Conservation (phyloP, 1,140 invertebrate species). For the Apis cerana region DNA sequence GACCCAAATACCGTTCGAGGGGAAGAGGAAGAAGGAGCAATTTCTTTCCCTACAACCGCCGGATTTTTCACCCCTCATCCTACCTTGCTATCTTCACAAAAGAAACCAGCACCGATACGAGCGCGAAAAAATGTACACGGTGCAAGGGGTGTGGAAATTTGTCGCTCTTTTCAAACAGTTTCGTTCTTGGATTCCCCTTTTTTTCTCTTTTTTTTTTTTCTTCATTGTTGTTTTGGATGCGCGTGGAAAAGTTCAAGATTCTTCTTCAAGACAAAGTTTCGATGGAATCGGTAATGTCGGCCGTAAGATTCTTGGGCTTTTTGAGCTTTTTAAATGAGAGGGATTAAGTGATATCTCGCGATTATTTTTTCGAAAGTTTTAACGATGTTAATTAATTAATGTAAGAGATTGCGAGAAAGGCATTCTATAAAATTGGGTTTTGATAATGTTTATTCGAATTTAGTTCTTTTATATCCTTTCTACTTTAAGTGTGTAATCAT, state of each 20-base stretch:
- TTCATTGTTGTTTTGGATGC: neutral
- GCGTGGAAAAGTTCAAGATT: neutral
- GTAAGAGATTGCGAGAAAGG: too few relatives aligned
- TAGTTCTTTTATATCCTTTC: too few relatives aligned
- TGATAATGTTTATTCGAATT: too few relatives aligned
- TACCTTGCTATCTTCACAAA: neutral
- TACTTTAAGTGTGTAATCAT: too few relatives aligned
- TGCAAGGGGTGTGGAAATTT: neutral
- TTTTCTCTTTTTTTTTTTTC: neutral
- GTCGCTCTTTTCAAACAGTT: neutral
- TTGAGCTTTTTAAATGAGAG: too few relatives aligned
- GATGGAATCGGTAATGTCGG: too few relatives aligned
- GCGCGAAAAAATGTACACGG: neutral
- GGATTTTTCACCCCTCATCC: neutral
- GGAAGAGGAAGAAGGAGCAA: conserved; percentile 9
- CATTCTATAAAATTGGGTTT: too few relatives aligned
- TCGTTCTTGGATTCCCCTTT: neutral
- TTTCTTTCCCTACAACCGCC: conserved; percentile 9
- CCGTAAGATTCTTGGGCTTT: too few relatives aligned
- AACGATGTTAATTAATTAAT: too few relatives aligned
- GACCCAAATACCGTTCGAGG: conserved; percentile 55
- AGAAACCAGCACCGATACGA: neutral
- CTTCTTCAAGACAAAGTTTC: neutral
- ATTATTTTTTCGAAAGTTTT: too few relatives aligned
- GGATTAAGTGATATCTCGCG: too few relatives aligned